Evolutionary conservation across 2,888 invertebrate species (phyloP).

Genomic region (Drosophila koepferae): DNA sequence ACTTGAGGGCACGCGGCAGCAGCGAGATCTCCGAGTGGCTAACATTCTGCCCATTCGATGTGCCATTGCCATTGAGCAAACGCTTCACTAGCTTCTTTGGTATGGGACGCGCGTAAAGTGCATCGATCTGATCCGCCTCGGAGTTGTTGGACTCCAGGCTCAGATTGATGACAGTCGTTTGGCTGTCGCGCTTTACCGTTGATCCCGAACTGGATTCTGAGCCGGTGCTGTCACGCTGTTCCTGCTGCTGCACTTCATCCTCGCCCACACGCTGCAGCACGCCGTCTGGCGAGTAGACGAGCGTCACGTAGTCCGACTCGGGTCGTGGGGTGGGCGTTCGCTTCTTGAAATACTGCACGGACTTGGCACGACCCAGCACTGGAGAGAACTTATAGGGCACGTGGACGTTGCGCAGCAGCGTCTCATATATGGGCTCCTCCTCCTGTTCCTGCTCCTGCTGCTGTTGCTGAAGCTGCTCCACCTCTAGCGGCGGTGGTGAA

Average conservation of each 20-base stretch:
- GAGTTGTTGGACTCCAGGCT: constrained; percentile 47
- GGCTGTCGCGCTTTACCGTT: constrained; percentile 77
- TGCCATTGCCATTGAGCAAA: constrained; percentile 65
- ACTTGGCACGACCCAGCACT: constrained; percentile 82
- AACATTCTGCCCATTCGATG: constrained; percentile 50
- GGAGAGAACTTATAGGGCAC: constrained; percentile 85
- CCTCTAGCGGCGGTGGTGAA: constrained; percentile 83
- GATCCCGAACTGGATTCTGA: constrained; percentile 64
- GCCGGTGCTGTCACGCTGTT: constrained; percentile 66
- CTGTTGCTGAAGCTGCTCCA: constrained; percentile 60
- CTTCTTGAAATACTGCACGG: constrained; percentile 78
- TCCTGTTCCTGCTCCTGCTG: constrained; percentile 43
- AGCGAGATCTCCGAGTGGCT: constrained; percentile 81
- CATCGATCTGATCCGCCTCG: constrained; percentile 44
- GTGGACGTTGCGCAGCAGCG: constrained; percentile 84
- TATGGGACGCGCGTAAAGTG: constrained; percentile 67
- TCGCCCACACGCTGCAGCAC: constrained; percentile 81
- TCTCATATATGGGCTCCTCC: constrained; percentile 84
- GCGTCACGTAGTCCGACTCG: constrained; percentile 85
- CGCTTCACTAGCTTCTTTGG: constrained; percentile 82
- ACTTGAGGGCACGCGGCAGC: constrained; percentile 77
- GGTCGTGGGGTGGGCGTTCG: constrained; percentile 74
- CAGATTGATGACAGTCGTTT: constrained; percentile 70
- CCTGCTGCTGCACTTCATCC: constrained; percentile 60
- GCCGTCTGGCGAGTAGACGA: constrained; percentile 82